phyloP scores from a whole-genome alignment of 2,888 invertebrate genomes.

The Acheta domesticus region DNA sequence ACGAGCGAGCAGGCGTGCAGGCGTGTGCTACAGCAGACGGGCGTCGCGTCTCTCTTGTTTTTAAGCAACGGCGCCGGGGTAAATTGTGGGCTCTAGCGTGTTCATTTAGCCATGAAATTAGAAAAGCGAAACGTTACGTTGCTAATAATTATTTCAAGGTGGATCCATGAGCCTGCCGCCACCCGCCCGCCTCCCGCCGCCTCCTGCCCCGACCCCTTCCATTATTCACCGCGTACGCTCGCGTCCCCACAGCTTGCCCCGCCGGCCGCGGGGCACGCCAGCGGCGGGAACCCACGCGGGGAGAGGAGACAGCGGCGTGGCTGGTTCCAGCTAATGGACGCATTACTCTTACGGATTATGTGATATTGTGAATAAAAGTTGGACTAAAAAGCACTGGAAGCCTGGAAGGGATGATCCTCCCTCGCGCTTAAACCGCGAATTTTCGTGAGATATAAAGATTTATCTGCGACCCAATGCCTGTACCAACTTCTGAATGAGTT shows the following conservation, averaged over 20 bases:
- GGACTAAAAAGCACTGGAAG: background rate
- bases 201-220: background rate
- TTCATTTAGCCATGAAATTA: constrained; percentile 18
- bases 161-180: background rate
- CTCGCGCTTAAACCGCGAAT: background rate
- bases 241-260: background rate
- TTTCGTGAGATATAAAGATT: background rate
- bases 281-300: no score
- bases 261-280: background rate
- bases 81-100: background rate
- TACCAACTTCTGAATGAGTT: no score
- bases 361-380: constrained; percentile 12
- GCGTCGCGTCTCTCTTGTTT: background rate
- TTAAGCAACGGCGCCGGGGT: background rate
- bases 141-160: constrained; percentile 18
- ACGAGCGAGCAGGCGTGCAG: no score
- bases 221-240: background rate
- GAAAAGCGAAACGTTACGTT: constrained; percentile 10
- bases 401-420: background rate
- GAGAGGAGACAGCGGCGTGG: background rate
- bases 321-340: constrained; percentile 5
- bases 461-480: background rate
- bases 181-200: background rate
- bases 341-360: constrained; percentile 8
- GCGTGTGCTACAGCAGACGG: background rate